Conservation (phyloP, 1,140 invertebrate genomes). For the Schmidtea mediterranea region DNA sequence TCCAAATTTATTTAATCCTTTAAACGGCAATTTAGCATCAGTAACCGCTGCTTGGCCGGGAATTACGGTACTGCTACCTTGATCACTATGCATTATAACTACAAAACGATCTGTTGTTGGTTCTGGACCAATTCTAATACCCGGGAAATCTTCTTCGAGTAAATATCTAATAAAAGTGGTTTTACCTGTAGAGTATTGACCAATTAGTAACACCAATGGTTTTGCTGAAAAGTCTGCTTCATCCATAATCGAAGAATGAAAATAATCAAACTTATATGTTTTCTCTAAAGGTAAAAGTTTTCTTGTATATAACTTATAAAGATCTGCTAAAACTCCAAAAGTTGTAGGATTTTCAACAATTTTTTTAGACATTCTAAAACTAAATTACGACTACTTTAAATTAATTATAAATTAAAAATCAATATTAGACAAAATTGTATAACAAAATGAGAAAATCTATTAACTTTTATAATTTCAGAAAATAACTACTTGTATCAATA, state of each 20-base stretch:
- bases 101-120: slow-evolving; percentile 28
- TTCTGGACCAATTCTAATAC: slow-evolving; percentile 74
- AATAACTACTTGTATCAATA: too few species aligned
- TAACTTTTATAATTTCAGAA: too few species aligned
- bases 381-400: too few species aligned
- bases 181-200: slow-evolving; percentile 11
- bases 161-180: slow-evolving; percentile 33
- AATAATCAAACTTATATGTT: slow-evolving; percentile 78
- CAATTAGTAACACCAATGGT: slow-evolving; percentile 9
- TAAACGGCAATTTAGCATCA: slow-evolving; percentile 10
- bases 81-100: slow-evolving; percentile 10
- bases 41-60: slow-evolving; percentile 12
- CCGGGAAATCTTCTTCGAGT: slow-evolving; percentile 71
- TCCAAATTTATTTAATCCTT: slow-evolving; percentile 12
- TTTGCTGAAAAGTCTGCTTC: slow-evolving; percentile 51
- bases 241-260: slow-evolving; percentile 64
- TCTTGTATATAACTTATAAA: slow-evolving; percentile 63
- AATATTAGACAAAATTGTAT: too few species aligned
- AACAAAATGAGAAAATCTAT: too few species aligned
- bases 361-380: too few species aligned
- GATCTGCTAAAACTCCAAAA: slow-evolving; percentile 32
- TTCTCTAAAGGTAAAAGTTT: slow-evolving; percentile 71
- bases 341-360: too few species aligned
- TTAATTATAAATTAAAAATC: too few species aligned
- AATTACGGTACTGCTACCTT: slow-evolving; percentile 32